Conservation (phyloP, 2,888 invertebrate genomes). For the Scaptomyza parva region DNA sequence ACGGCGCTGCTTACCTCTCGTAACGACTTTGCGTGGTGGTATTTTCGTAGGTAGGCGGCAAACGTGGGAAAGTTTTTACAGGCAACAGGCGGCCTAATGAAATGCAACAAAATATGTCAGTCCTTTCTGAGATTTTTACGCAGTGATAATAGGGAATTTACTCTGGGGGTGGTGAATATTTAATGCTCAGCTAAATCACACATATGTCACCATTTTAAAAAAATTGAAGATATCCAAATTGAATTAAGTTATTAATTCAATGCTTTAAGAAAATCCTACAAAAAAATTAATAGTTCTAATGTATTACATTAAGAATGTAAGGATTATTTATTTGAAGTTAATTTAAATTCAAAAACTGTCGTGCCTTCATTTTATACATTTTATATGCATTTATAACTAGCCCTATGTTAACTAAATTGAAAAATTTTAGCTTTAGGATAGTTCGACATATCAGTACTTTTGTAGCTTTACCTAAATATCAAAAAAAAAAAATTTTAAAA, state of each 20-base stretch:
- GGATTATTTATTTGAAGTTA: too few relatives aligned
- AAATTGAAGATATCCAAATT: neutral
- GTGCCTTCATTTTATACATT: too few relatives aligned
- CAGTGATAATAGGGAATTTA: constrained; percentile 33
- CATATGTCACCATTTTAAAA: constrained; percentile 1
- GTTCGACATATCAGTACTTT: too few relatives aligned
- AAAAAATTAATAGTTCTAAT: too few relatives aligned
- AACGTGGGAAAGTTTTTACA: constrained; percentile 69
- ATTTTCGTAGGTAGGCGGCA: constrained; percentile 47
- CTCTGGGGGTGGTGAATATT: constrained; percentile 49
- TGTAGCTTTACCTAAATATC: too few relatives aligned
- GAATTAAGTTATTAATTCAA: neutral
- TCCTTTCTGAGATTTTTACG: constrained; percentile 43
- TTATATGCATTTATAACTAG: too few relatives aligned
- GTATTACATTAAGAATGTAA: too few relatives aligned
- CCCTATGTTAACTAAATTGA: too few relatives aligned
- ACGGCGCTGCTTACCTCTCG: constrained; percentile 15
- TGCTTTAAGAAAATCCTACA: too few relatives aligned
- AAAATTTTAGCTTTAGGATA: too few relatives aligned
- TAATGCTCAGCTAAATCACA: constrained; percentile 3
- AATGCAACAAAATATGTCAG: constrained; percentile 68
- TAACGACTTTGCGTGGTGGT: constrained; percentile 57
- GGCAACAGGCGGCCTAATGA: constrained; percentile 70
- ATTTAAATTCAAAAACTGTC: too few relatives aligned
- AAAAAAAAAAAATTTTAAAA: too few relatives aligned